Evolutionary conservation across 2,888 invertebrate species (phyloP).

Genomic region (Diarsia mendica): DNA sequence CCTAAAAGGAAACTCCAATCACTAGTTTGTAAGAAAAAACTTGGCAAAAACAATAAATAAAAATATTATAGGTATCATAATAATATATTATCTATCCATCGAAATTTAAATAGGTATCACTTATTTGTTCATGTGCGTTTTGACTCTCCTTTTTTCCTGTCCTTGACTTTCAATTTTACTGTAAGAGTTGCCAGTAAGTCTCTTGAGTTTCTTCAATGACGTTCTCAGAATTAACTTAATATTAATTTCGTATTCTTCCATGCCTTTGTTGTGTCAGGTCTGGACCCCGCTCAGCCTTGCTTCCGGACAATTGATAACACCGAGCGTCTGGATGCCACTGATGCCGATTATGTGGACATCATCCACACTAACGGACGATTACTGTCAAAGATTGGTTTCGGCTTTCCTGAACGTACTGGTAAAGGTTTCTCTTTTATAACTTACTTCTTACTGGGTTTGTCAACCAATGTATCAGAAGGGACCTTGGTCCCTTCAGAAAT

Average conservation of each 20-base stretch:
- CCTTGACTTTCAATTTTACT: not conserved
- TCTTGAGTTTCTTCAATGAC: not conserved
- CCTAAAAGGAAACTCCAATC: too few species aligned
- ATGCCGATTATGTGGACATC: constrained; percentile 91
- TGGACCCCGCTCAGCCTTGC: constrained; percentile 92
- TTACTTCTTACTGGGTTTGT: not conserved
- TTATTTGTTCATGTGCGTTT: not conserved
- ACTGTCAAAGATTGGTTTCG: constrained; percentile 89
- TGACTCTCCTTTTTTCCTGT: not conserved
- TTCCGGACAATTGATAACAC: constrained; percentile 84
- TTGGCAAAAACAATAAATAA: too few species aligned
- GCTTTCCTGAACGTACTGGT: constrained; percentile 90
- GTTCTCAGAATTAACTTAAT: not conserved
- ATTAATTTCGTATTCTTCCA: not conserved
- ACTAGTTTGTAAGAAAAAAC: too few species aligned
- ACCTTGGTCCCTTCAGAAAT: too few species aligned
- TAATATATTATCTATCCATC: too few species aligned
- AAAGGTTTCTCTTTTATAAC: constrained; percentile 20
- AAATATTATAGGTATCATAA: too few species aligned
- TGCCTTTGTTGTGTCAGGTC: constrained; percentile 75
- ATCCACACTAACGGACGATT: constrained; percentile 91
- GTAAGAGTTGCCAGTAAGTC: not conserved
- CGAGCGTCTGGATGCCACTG: constrained; percentile 88
- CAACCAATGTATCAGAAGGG: not conserved
- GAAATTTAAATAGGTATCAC: not conserved